phyloP scores from a whole-genome alignment of 2,888 invertebrate genomes.

The Lasioglossum figueresi region DNA sequence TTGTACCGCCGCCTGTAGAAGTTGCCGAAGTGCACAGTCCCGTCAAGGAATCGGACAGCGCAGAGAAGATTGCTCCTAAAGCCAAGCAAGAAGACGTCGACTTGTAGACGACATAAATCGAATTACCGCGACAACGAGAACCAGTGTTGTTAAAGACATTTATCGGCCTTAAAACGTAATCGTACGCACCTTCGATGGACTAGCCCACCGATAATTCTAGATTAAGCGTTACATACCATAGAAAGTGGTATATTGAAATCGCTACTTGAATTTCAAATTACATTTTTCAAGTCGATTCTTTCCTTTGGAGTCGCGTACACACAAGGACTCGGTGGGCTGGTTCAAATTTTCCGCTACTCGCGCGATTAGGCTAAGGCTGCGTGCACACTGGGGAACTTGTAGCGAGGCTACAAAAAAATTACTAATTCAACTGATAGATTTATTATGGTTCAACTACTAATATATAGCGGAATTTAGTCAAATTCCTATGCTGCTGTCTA shows the following conservation, averaged over 20 bases:
- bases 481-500: background rate
- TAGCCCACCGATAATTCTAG: background rate
- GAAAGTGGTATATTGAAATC: background rate
- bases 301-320: background rate
- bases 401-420: background rate
- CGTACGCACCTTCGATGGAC: background rate
- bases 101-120: conserved; percentile 64
- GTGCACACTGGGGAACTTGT: background rate
- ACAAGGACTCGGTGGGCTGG: background rate
- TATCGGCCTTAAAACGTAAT: conserved; percentile 40
- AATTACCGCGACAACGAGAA: conserved; percentile 26
- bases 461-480: background rate
- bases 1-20: conserved; percentile 79
- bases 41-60: conserved; percentile 69
- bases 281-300: background rate
- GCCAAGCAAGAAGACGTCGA: conserved; percentile 79
- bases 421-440: background rate
- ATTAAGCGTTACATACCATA: background rate
- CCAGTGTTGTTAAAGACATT: conserved; percentile 30
- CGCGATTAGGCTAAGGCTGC: conserved; percentile 19
- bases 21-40: conserved; percentile 79
- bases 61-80: conserved; percentile 74
- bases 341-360: background rate
- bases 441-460: background rate
- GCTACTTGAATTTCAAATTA: background rate